Base-by-base conservation (phyloP, 2,797 vertebrate species). In the Diplodus sargus region DNA sequence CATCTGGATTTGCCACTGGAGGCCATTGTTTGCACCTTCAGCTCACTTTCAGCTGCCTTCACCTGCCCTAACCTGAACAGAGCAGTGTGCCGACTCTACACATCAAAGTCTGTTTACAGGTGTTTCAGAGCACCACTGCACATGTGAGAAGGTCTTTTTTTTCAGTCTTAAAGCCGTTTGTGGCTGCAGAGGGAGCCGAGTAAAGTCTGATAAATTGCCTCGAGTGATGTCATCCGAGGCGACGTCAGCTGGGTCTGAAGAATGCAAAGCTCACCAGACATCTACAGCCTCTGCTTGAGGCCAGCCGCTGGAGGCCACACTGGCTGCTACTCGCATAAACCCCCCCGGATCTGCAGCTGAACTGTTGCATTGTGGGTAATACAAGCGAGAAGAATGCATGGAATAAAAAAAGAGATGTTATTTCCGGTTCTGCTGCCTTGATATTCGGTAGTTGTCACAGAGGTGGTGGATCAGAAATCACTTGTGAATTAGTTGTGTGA, bases 331-430 rank as follows among this genome's bases (percentile, higher is more conserved):
- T 0, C 30, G 30, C 43, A 65, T 34, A 14, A 30, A 7, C 12
- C 6, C 22, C 53, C 15, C 34, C 2, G 2, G 20, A 71, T 28
- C 4, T 30, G 49, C 28, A 53, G 25, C 20, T 48, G 13, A 48
- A 34, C 45, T 16, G 47, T 13, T 67, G 47, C 34, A 67, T 16
- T 75, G 22, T 60, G 63, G 63, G 54, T 62, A 47, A 52, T 45
- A 39, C 53, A 60, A 25, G 25, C 2, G 62, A 30, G n/a, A 22
- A 56, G 23, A 20, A 62, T 5, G 14, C 25, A 53, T 61, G 49
- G 15, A 22, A 3, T 43, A 30, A 10, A 28, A 30, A 9, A 17
- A 23, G 15, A 39, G 39, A 39, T 10, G 22, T 6, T 25, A 16
- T 39, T 30, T 67, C 17, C 12, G 1, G 51, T 45, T 56, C 4